Percentiles rank a stretch among this genome's conserved stretches.
These are phyloP conservation scores for Tetramorium bicarinatum DNA, from an alignment of 2,888 invertebrate genomes.

Conservation along the genomic window DNA sequence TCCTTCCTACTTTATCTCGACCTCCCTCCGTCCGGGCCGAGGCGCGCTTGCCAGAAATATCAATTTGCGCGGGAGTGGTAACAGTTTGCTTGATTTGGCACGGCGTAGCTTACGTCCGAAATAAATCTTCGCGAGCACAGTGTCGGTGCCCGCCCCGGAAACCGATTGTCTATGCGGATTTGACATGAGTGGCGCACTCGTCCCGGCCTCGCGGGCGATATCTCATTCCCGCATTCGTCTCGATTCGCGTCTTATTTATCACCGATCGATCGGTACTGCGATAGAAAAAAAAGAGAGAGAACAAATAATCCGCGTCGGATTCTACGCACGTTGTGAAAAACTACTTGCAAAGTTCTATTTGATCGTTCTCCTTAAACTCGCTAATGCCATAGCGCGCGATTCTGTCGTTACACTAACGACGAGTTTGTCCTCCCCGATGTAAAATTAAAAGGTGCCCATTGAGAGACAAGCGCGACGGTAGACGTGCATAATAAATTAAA, in stretches of 20 bases:
- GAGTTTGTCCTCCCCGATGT: slow-evolving; percentile 4
- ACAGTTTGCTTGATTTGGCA: slow-evolving; percentile 82
- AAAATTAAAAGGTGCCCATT: slow-evolving; percentile 41
- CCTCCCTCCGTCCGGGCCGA: slow-evolving; percentile 19
- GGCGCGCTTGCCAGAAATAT: slow-evolving; percentile 80
- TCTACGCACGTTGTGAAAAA: background rate
- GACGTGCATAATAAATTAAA: slow-evolving; percentile 27
- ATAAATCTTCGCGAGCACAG: slow-evolving; percentile 71
- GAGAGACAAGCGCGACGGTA: slow-evolving; percentile 14
- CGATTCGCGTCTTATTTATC: slow-evolving; percentile 31
- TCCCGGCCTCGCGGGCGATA: slow-evolving; percentile 33
- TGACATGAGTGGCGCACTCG: slow-evolving; percentile 36
- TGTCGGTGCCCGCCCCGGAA: slow-evolving; percentile 47
- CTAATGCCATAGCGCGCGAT: background rate
- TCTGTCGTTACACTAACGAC: slow-evolving; percentile 8
- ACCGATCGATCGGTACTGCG: background rate
- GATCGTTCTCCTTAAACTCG: slow-evolving; percentile 3
- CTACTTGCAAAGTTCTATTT: background rate
- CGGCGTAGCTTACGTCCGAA: slow-evolving; percentile 72
- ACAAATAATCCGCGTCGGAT: background rate
- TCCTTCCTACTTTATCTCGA: slow-evolving; percentile 15
- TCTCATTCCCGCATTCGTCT: slow-evolving; percentile 19
- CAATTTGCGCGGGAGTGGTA: slow-evolving; percentile 80
- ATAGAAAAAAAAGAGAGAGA: background rate
- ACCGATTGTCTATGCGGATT: slow-evolving; percentile 61